phyloP scores from a whole-genome alignment of 1,140 invertebrate species.

The Oncopeltus fasciatus region DNA sequence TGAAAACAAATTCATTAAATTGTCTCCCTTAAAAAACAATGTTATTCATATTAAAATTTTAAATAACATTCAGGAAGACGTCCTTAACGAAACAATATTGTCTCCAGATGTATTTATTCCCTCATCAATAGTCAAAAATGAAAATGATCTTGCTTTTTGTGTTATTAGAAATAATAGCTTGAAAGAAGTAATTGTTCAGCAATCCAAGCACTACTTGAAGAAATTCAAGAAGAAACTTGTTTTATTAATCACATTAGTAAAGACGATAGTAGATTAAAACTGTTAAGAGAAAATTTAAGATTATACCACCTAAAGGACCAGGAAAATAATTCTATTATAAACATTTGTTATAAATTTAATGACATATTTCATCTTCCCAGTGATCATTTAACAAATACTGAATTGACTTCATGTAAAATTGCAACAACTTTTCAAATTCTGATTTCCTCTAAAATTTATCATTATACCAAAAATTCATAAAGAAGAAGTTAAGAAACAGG shows the following conservation, averaged over 20 bases:
- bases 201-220: not conserved
- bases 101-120: not conserved
- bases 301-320: not conserved
- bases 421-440: slow-evolving; percentile 19
- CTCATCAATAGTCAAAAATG: not conserved
- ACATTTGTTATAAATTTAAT: not conserved
- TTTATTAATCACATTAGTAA: not conserved
- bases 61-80: not conserved
- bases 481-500: slow-evolving; percentile 28
- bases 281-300: not conserved
- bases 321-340: not conserved
- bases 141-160: not conserved
- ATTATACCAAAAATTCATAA: slow-evolving; percentile 28
- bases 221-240: not conserved
- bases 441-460: slow-evolving; percentile 26
- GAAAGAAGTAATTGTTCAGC: not conserved
- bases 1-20: not conserved
- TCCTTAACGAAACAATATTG: not conserved
- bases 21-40: not conserved
- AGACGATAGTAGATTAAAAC: not conserved
- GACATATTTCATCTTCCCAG: not conserved
- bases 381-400: not conserved
- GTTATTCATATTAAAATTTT: not conserved
- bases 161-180: not conserved
- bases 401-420: not conserved